Evolutionary conservation across 2,797 vertebrate genomes (phyloP).

Genomic region (Tadarida brasiliensis): DNA sequence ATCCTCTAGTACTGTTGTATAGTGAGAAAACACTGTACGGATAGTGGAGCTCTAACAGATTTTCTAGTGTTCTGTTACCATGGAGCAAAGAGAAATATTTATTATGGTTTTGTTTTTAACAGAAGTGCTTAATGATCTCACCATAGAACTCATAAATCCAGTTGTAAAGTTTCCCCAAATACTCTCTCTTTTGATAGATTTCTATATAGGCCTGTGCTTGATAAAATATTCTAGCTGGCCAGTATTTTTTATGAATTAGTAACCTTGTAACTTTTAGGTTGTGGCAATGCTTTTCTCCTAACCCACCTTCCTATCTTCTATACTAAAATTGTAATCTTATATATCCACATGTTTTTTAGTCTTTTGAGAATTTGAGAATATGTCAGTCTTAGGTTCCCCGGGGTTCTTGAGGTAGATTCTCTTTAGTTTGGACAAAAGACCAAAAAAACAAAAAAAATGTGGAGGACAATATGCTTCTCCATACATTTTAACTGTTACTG

Average conservation of each 20-base stretch:
- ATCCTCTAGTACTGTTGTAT: neutral
- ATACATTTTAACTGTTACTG: neutral
- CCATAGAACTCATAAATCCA: neutral
- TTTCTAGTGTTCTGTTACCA: neutral
- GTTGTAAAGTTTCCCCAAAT: neutral
- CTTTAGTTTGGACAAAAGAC: conserved; percentile 17
- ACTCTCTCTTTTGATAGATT: neutral
- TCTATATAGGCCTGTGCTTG: neutral
- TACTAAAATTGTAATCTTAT: neutral
- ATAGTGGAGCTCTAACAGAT: neutral
- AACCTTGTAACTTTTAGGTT: neutral
- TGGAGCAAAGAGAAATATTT: neutral
- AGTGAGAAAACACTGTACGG: neutral
- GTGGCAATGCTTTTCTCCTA: neutral
- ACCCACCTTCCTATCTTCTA: neutral
- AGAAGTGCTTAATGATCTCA: neutral
- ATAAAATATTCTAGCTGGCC: neutral
- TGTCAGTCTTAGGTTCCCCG: neutral
- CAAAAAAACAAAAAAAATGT: neutral
- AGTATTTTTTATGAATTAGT: neutral
- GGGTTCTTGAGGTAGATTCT: neutral
- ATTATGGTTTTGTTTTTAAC: neutral
- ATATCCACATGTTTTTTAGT: neutral
- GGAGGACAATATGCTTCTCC: neutral
- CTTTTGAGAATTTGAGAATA: neutral